Percentiles rank a stretch among this genome's conserved stretches.
These are phyloP conservation scores for Catajapyx aquilonaris DNA, from an alignment of 1,140 invertebrate genomes.

Conservation along the genomic window DNA sequence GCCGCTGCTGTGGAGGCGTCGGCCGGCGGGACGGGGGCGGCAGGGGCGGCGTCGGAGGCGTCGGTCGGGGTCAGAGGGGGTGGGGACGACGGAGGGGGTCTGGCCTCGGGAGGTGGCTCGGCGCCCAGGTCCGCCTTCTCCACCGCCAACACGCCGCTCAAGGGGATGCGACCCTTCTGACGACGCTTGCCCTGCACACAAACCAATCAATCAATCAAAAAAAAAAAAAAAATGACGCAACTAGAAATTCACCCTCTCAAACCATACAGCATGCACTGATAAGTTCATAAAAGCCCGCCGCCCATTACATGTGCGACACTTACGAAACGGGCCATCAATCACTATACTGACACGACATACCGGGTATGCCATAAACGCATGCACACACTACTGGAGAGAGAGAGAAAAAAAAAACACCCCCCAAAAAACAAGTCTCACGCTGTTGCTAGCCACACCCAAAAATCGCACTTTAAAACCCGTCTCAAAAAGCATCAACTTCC, in stretches of 20 bases:
- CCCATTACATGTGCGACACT: no score
- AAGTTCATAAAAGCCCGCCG: background rate
- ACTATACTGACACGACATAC: no score
- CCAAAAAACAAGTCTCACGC: no score
- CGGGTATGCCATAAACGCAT: no score
- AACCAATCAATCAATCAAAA: conserved; percentile 4
- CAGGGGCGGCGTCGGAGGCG: conserved; percentile 15
- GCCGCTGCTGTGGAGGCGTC: conserved; percentile 29
- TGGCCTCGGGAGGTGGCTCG: conserved; percentile 7
- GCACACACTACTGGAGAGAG: no score
- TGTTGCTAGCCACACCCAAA: no score
- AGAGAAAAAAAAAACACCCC: no score
- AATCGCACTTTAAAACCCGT: no score
- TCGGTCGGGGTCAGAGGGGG: conserved; percentile 14
- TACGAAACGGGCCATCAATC: no score
- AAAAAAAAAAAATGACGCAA: background rate
- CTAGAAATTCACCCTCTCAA: background rate
- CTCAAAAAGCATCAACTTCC: no score
- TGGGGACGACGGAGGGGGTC: conserved; percentile 18
- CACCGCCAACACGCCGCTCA: conserved; percentile 47
- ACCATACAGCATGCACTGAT: conserved; percentile 1
- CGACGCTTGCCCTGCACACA: conserved; percentile 12
- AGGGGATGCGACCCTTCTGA: conserved; percentile 49
- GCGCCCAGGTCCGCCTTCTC: conserved; percentile 38
- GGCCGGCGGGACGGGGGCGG: conserved; percentile 23